Evolutionary conservation across 2,888 invertebrate species (phyloP), one percentile per base, ranked within the genome.

Genomic region (Drosophila mulleri): DNA sequence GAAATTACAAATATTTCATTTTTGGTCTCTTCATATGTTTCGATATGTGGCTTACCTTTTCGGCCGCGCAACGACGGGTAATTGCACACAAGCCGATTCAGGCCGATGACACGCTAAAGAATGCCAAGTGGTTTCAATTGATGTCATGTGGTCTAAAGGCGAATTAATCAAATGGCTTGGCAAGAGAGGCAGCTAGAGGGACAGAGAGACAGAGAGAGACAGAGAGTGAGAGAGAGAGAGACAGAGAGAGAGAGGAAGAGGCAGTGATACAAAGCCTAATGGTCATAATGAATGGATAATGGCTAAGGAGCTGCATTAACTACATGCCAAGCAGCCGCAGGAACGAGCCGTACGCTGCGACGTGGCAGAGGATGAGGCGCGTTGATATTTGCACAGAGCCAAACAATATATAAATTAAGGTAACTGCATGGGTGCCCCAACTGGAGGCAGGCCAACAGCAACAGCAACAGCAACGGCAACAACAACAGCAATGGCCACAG

Each of bases 331-430:
- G 48, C 45, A 45, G 45, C 35, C 14, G 14, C 35, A 20, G 35
- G 5, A n/a, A 14, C 35, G 20, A 14, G 3, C 8, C 16, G 50
- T 18, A 6, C 47, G 16, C 7, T 29, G 29, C 29, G 45, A 2
- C 8, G 50, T 1, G 52, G 52, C 37, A 0, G 39, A 11, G 4
- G 11, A 11, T 32, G 84, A 88, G 84, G 83, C 52, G 87, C 90
- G 91, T 86, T 91, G 91, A 91, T 89, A 90, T 90, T 89, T 88
- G 76, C 85, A 69, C 80, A 88, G 86, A 77, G 57, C 89, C 80
- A 89, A 87, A 91, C 91, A 91, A 82, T 85, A 87, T 88, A 91
- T 91, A 91, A 91, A 91, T 91, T 90, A 91, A 78, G 89, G 73
- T 75, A 80, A 82, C 80, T 74, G 72, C 82, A 74, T 69, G 68